Evolutionary conservation across 2,888 invertebrate genomes (phyloP).

Genomic region (Meandrusa payeni): DNA sequence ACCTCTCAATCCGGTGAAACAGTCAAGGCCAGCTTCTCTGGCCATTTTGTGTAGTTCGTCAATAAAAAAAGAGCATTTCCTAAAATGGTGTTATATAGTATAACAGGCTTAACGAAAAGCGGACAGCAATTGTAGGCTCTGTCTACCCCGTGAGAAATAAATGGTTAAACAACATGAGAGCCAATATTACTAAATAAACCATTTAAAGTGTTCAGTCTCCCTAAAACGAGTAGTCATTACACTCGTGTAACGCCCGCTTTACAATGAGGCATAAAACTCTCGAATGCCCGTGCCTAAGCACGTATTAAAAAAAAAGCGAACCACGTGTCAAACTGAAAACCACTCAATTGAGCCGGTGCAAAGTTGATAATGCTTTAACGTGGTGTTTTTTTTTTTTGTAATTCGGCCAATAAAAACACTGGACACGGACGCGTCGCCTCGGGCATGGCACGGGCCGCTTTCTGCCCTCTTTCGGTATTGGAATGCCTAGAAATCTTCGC

Average conservation of each 20-base stretch:
- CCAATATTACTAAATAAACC: background rate
- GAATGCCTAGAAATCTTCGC: constrained; percentile 56
- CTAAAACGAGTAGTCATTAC: constrained; percentile 11
- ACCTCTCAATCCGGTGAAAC: no score
- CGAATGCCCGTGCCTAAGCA: constrained; percentile 38
- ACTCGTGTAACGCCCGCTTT: constrained; percentile 31
- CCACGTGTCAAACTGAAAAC: constrained; percentile 29
- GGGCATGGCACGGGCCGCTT: constrained; percentile 61
- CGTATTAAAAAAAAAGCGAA: constrained; percentile 25
- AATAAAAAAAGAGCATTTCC: no score
- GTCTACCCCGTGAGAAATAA: no score
- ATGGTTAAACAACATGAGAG: no score
- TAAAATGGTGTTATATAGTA: no score
- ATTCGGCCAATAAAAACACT: constrained; percentile 28
- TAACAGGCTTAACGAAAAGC: no score
- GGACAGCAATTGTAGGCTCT: no score
- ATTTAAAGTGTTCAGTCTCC: background rate
- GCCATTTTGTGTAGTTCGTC: no score
- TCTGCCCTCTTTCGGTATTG: constrained; percentile 23
- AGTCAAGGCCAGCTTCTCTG: no score
- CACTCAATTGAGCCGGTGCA: constrained; percentile 29
- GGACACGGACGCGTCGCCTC: constrained; percentile 42
- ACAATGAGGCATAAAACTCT: constrained; percentile 52
- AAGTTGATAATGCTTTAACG: constrained; percentile 30
- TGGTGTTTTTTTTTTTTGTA: constrained; percentile 28